Evolutionary conservation across 2,797 vertebrate species (phyloP).

Genomic region (Tiaroga cobitis): DNA sequence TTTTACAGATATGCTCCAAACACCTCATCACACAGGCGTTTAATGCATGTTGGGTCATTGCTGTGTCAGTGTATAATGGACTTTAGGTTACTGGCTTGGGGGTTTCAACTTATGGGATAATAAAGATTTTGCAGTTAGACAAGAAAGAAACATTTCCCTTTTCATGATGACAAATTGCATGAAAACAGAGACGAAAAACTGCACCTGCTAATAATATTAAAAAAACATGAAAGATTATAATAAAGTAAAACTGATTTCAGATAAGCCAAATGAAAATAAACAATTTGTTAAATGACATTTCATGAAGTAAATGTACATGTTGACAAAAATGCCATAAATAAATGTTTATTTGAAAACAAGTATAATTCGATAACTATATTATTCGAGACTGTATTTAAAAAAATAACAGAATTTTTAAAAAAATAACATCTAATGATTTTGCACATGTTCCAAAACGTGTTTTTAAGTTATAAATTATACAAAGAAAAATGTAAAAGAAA

Average conservation of each 20-base stretch:
- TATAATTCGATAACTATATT: not conserved
- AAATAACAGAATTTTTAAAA: not conserved
- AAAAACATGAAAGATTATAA: not conserved
- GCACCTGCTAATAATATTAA: not conserved
- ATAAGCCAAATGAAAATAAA: not conserved
- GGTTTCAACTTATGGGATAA: constrained; percentile 8
- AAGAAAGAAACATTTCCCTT: constrained; percentile 6
- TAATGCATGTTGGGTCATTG: constrained; percentile 14
- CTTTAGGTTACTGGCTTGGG: not conserved
- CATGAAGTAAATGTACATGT: not conserved
- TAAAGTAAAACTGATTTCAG: not conserved
- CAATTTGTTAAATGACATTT: not conserved
- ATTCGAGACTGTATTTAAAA: not conserved
- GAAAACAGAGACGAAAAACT: not conserved
- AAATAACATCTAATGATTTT: not conserved
- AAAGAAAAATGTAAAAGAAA: not conserved
- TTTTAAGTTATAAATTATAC: not conserved
- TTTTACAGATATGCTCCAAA: constrained; percentile 29
- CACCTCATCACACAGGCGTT: constrained; percentile 26
- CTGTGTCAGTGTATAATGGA: constrained; percentile 17
- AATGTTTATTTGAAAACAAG: not conserved
- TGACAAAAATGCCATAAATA: not conserved
- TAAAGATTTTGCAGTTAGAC: constrained; percentile 10
- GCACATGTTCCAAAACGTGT: not conserved
- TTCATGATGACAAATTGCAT: not conserved